Conservation (phyloP, 2,797 vertebrate genomes). For the Eupleurogrammus muticus region DNA sequence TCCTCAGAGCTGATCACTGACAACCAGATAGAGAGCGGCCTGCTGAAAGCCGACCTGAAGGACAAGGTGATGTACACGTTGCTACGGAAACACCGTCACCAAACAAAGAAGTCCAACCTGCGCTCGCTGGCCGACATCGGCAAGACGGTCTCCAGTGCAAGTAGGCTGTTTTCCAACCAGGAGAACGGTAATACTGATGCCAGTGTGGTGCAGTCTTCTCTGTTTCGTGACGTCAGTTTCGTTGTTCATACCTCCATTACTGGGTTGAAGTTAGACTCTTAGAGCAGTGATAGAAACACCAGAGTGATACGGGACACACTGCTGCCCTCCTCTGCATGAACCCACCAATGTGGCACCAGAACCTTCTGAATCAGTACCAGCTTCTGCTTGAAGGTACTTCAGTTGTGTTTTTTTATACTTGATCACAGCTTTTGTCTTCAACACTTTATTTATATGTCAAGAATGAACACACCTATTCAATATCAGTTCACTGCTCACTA, state of each 20-base stretch:
- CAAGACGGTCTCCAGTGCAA: conserved; percentile 99
- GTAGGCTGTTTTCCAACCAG: conserved; percentile 98
- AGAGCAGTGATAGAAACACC: background rate
- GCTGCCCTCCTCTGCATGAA: conserved; percentile 52
- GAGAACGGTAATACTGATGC: conserved; percentile 96
- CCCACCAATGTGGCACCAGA: conserved; percentile 15
- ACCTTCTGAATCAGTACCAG: background rate
- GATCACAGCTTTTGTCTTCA: background rate
- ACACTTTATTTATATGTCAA: background rate
- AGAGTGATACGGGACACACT: conserved; percentile 17
- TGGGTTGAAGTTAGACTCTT: fast-evolving
- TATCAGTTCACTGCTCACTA: conserved; percentile 8
- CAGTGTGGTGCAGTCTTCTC: conserved; percentile 84
- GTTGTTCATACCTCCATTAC: background rate
- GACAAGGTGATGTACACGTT: conserved; percentile 97
- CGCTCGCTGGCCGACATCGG: conserved; percentile 97
- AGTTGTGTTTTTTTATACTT: background rate
- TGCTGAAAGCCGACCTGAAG: conserved; percentile 92
- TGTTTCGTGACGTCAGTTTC: background rate
- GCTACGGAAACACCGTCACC: conserved; percentile 95
- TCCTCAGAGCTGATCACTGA: conserved; percentile 92
- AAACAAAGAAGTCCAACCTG: conserved; percentile 99
- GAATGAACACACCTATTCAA: background rate
- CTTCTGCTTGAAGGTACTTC: background rate
- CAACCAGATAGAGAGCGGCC: conserved; percentile 94